These are phyloP conservation scores for Triplophysa siluroides DNA, from an alignment of 2,113 vertebrate species.

Conservation along the genomic window DNA sequence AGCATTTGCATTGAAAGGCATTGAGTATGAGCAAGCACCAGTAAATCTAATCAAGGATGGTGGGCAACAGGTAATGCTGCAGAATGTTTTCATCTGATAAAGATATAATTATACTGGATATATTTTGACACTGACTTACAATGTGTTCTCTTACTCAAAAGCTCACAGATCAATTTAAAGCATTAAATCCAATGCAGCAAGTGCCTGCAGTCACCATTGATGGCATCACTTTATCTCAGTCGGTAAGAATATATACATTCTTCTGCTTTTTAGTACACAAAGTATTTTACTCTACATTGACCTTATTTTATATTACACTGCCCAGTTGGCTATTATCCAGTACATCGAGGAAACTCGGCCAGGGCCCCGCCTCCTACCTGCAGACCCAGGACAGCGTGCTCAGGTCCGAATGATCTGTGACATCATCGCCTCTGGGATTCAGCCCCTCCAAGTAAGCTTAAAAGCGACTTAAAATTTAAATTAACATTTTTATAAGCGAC, in stretches of 20 bases:
- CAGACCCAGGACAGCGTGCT: slow-evolving; percentile 82
- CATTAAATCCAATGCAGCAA: slow-evolving; percentile 94
- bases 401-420: slow-evolving; percentile 88
- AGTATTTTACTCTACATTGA: not conserved
- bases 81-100: not conserved
- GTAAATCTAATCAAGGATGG: slow-evolving; percentile 89
- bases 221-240: slow-evolving; percentile 85
- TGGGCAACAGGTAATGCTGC: slow-evolving; percentile 86
- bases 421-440: slow-evolving; percentile 87
- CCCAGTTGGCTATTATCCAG: slow-evolving; percentile 91
- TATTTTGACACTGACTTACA: not conserved
- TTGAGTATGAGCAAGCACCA: slow-evolving; percentile 82
- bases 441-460: slow-evolving; percentile 91
- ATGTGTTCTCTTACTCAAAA: slow-evolving; percentile 60
- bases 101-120: no score
- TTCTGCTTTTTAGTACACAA: not conserved
- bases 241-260: slow-evolving; percentile 74
- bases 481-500: not conserved
- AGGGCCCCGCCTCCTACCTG: slow-evolving; percentile 81
- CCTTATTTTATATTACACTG: not conserved
- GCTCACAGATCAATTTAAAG: slow-evolving; percentile 81
- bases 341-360: slow-evolving; percentile 92
- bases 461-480: not conserved
- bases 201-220: slow-evolving; percentile 91
- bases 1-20: slow-evolving; percentile 94